These are phyloP conservation scores for Anodontia alba DNA, from an alignment of 2,888 invertebrate species.

Conservation along the genomic window DNA sequence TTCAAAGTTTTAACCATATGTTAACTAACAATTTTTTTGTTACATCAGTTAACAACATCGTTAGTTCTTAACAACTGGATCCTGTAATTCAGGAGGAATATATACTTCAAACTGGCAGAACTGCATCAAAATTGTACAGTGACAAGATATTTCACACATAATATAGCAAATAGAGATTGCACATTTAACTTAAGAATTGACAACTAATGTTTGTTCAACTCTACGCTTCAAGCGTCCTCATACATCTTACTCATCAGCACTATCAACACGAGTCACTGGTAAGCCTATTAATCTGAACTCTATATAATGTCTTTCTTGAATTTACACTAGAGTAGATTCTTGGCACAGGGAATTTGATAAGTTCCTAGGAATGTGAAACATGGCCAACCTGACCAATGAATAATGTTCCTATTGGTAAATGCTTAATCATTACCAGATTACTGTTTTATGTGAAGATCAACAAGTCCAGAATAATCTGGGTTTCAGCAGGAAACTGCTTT, in stretches of 20 bases:
- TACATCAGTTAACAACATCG: too few species aligned
- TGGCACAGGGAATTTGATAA: slow-evolving; percentile 58
- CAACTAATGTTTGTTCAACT: slow-evolving; percentile 4
- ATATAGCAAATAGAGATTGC: not conserved
- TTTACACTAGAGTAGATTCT: slow-evolving; percentile 25
- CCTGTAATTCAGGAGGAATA: too few species aligned
- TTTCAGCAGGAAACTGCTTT: too few species aligned
- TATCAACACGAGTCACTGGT: not conserved
- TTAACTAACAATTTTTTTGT: too few species aligned
- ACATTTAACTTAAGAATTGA: not conserved
- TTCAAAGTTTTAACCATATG: too few species aligned
- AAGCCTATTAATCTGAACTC: not conserved
- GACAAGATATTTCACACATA: too few species aligned
- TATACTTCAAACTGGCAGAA: too few species aligned
- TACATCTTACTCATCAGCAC: not conserved
- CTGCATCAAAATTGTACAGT: too few species aligned
- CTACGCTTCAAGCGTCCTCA: not conserved
- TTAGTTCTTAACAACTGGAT: too few species aligned
- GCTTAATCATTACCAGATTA: not conserved
- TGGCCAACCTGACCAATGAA: not conserved
- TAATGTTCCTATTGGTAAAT: not conserved
- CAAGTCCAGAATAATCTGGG: too few species aligned
- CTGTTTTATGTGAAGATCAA: too few species aligned
- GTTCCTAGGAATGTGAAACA: slow-evolving; percentile 56
- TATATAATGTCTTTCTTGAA: not conserved